A percentile compares a stretch with the other conserved stretches of the same genome.
phyloP scores from a whole-genome alignment of 53 echinoderm and acorn worm species.

The Hippasteria phrygiana region DNA sequence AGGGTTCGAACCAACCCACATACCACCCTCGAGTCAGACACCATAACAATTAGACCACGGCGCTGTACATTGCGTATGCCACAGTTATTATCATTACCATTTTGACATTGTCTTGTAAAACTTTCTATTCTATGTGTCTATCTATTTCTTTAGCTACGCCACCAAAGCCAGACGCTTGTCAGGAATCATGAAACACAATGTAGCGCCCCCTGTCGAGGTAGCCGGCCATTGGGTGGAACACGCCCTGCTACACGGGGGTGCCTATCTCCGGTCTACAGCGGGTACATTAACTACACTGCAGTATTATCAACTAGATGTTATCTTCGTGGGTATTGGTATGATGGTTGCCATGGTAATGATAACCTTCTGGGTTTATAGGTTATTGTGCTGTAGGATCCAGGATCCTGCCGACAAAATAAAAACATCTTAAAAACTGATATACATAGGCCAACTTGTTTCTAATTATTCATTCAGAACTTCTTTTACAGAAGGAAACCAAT shows the following conservation, averaged over 20 bases:
- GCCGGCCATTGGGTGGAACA: conserved; percentile 58
- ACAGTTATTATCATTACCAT: too few species aligned
- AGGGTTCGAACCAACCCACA: too few species aligned
- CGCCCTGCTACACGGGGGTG: conserved; percentile 47
- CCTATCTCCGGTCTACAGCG: conserved; percentile 47
- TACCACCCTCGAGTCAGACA: too few species aligned
- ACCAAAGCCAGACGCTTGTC: conserved; percentile 35
- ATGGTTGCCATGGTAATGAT: background rate
- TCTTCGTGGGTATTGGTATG: background rate
- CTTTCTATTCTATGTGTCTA: too few species aligned
- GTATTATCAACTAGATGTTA: conserved; percentile 48
- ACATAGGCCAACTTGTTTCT: too few species aligned
- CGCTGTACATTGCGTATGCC: too few species aligned
- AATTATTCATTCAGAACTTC: too few species aligned
- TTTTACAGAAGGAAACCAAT: too few species aligned
- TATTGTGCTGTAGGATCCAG: conserved; percentile 3
- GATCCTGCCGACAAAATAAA: conserved; percentile 9
- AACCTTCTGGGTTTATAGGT: background rate
- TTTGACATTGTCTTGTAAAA: too few species aligned
- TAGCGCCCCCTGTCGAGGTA: conserved; percentile 29
- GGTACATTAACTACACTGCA: conserved; percentile 15
- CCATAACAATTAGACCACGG: too few species aligned
- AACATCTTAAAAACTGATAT: background rate
- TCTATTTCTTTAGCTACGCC: conserved; percentile 4
- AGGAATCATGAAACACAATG: conserved; percentile 53